Percentiles rank a stretch among this genome's conserved stretches.
These are phyloP conservation scores for Drosophila anomalata DNA, from an alignment of 2,888 invertebrate species.

Conservation along the genomic window DNA sequence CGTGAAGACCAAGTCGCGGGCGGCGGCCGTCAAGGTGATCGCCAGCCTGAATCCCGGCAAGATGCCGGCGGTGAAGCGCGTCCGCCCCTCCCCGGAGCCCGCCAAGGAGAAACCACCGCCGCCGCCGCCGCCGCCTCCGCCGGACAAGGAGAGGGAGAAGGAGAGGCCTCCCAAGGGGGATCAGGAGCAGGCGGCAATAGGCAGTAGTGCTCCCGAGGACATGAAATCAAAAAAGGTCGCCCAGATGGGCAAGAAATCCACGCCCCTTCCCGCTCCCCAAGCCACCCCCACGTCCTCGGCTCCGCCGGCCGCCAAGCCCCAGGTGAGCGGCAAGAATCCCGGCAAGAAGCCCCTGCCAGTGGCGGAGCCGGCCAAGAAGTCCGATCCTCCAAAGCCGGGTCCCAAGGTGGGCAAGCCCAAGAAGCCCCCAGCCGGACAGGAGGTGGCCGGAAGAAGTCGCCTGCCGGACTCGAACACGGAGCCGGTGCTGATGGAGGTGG, in stretches of 20 bases:
- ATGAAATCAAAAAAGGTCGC: constrained; percentile 42
- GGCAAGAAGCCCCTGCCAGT: constrained; percentile 24
- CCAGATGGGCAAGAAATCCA: constrained; percentile 49
- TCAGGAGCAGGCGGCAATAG: constrained; percentile 26
- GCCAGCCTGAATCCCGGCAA: constrained; percentile 73
- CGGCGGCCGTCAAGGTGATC: constrained; percentile 82
- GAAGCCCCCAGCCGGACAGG: constrained; percentile 9
- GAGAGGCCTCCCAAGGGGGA: constrained; percentile 26
- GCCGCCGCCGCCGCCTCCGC: constrained; percentile 27
- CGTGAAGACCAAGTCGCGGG: constrained; percentile 84
- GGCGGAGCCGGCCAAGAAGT: constrained; percentile 12
- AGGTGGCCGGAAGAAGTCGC: constrained; percentile 1
- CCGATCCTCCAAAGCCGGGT: constrained; percentile 1
- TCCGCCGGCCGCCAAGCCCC: constrained; percentile 9
- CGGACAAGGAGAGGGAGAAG: constrained; percentile 39
- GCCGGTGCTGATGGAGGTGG: constrained; percentile 79
- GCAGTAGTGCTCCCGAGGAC: constrained; percentile 44
- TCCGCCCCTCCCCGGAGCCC: constrained; percentile 46
- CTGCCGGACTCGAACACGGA: constrained; percentile 77
- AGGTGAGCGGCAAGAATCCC: constrained; percentile 15
- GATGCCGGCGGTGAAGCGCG: constrained; percentile 52
- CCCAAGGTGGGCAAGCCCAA: constrained; percentile 28
- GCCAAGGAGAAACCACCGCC: constrained; percentile 23
- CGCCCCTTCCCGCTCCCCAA: not conserved
- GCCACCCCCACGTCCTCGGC: not conserved